Percentiles rank a stretch among this genome's conserved stretches.
Evolutionary conservation across 2,797 vertebrate genomes (phyloP).

Genomic region (Ptychadena robeensis): DNA sequence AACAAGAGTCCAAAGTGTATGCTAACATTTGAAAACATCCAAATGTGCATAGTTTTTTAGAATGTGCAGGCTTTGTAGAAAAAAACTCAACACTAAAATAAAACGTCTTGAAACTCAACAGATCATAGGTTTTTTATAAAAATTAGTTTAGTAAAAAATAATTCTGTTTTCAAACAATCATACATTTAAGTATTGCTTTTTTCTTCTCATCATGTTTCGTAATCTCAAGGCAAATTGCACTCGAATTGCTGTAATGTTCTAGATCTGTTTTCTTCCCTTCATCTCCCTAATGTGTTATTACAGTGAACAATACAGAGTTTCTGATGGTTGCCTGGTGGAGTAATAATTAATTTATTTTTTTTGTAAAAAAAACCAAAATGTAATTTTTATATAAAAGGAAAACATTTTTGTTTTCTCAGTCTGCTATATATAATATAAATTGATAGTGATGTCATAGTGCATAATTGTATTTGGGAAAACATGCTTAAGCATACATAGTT

Average conservation of each 20-base stretch:
- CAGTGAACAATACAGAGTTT: slow-evolving; percentile 57
- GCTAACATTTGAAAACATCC: slow-evolving; percentile 70
- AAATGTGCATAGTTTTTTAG: slow-evolving; percentile 12
- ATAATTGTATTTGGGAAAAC: no score
- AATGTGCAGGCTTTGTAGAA: slow-evolving; percentile 26
- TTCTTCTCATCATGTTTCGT: slow-evolving; percentile 66
- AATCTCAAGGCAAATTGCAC: slow-evolving; percentile 73
- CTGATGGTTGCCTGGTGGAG: slow-evolving; percentile 28
- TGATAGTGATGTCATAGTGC: neutral
- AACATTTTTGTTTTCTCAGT: neutral
- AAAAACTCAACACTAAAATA: slow-evolving; percentile 2
- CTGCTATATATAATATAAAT: neutral
- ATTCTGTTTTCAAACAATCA: slow-evolving; percentile 59
- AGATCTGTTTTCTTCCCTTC: slow-evolving; percentile 74
- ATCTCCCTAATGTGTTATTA: slow-evolving; percentile 69
- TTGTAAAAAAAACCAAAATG: neutral
- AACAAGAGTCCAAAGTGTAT: slow-evolving; percentile 69
- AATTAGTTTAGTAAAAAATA: slow-evolving; percentile 12
- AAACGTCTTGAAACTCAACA: slow-evolving; percentile 51
- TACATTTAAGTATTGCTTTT: neutral
- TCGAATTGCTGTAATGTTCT: slow-evolving; percentile 75
- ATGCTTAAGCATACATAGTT: no score
- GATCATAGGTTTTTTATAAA: neutral
- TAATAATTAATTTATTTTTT: slow-evolving; percentile 31
- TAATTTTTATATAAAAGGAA: neutral